These are phyloP conservation scores for Sebastes fasciatus DNA, from an alignment of 2,113 vertebrate genomes.

Conservation along the genomic window DNA sequence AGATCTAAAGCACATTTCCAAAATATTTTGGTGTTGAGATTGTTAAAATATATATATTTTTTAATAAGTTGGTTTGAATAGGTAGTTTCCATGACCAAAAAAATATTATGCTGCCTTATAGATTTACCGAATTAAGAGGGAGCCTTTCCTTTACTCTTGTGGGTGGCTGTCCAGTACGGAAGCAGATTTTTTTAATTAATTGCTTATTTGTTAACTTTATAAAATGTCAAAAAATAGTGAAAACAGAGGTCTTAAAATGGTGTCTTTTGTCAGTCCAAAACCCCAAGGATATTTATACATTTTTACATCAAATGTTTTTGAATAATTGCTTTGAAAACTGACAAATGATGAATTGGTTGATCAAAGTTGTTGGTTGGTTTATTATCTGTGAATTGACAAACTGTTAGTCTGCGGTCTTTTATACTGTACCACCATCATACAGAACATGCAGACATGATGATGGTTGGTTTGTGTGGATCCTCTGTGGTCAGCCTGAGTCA, in stretches of 20 bases:
- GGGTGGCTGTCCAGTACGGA: background rate
- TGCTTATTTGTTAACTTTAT: background rate
- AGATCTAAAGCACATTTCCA: too few relatives aligned
- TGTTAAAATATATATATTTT: too few relatives aligned
- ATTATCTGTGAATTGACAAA: background rate
- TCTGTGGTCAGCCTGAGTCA: conserved; percentile 60
- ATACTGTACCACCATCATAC: background rate
- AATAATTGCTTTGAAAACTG: background rate
- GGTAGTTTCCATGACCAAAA: too few relatives aligned
- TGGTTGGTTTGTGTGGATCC: conserved; percentile 24
- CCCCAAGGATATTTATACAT: too few relatives aligned
- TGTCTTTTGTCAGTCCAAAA: too few relatives aligned
- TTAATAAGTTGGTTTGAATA: too few relatives aligned
- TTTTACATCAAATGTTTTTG: background rate
- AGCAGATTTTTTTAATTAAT: background rate
- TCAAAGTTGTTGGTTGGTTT: background rate
- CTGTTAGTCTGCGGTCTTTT: background rate
- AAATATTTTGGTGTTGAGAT: too few relatives aligned
- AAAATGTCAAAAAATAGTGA: too few relatives aligned
- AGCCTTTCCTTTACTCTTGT: background rate
- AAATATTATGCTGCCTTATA: background rate
- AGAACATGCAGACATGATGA: background rate
- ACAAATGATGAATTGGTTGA: background rate
- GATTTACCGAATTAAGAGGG: background rate
- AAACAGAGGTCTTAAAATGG: too few relatives aligned